A percentile compares a stretch with the other conserved stretches of the same genome.
Conservation (phyloP, 2,888 invertebrate genomes). For the Augiades crinisus region DNA sequence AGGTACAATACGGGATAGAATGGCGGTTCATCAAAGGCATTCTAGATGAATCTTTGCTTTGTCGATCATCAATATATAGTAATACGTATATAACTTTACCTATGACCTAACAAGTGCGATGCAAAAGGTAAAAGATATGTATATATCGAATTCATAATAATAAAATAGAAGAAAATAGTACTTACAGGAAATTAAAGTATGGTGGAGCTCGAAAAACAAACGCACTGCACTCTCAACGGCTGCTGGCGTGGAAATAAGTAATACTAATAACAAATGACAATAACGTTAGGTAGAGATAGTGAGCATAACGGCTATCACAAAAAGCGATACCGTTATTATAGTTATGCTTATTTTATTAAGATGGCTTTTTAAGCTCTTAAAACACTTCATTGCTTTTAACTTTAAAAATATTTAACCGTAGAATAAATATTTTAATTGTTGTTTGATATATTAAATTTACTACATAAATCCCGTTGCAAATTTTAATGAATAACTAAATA, state of each 20-base stretch:
- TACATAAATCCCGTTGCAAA: too few species aligned
- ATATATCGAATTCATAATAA: background rate
- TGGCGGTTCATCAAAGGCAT: background rate
- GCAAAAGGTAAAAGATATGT: background rate
- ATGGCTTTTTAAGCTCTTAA: too few species aligned
- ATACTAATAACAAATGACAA: conserved; percentile 11
- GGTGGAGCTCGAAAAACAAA: conserved; percentile 24
- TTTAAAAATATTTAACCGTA: too few species aligned
- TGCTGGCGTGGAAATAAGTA: conserved; percentile 35
- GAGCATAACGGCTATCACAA: too few species aligned
- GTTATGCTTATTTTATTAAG: too few species aligned
- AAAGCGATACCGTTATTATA: too few species aligned
- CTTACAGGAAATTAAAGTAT: conserved; percentile 30
- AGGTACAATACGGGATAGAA: too few species aligned
- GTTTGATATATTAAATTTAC: too few species aligned
- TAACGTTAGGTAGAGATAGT: too few species aligned
- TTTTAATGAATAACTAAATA: too few species aligned
- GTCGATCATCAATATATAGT: background rate
- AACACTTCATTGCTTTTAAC: too few species aligned
- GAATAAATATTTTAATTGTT: too few species aligned
- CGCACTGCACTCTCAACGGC: conserved; percentile 24
- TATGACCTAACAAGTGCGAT: background rate
- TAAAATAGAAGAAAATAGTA: conserved; percentile 11
- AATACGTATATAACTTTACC: background rate
- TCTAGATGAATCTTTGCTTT: conserved; percentile 5